Evolutionary conservation across 1,140 invertebrate species (phyloP).

Genomic region (Caligus rogercresseyi): DNA sequence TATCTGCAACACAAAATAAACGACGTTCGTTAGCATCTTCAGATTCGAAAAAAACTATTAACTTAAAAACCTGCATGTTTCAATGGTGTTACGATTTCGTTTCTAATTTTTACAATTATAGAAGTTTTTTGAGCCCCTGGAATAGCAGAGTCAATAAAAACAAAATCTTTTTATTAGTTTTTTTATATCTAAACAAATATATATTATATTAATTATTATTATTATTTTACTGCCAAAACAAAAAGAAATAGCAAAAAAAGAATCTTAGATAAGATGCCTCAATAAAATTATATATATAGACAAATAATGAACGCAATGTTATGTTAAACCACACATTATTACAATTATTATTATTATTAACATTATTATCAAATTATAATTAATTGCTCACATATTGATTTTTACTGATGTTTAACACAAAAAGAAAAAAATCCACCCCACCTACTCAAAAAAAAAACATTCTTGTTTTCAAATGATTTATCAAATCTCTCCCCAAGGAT

Average conservation of each 20-base stretch:
- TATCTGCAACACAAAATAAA: too few relatives aligned
- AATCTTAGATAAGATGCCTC: neutral
- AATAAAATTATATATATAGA: neutral
- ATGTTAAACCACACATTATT: neutral
- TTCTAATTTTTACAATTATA: neutral
- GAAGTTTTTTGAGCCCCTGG: neutral
- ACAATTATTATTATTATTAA: neutral
- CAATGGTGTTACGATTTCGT: neutral
- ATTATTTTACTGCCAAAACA: neutral
- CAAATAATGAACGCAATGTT: neutral
- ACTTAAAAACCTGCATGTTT: neutral
- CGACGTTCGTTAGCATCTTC: too few relatives aligned
- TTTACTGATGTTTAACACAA: neutral
- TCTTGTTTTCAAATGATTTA: too few relatives aligned
- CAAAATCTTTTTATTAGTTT: neutral
- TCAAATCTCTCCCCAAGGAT: too few relatives aligned
- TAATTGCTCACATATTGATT: neutral
- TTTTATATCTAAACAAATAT: too few relatives aligned
- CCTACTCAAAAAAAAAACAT: too few relatives aligned
- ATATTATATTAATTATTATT: neutral
- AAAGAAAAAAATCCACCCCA: too few relatives aligned
- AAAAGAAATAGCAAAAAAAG: neutral
- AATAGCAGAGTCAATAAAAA: neutral
- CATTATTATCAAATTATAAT: too few relatives aligned
- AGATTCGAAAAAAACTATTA: too few relatives aligned